Percentiles rank a stretch among this genome's conserved stretches.
Evolutionary conservation across 2,113 vertebrate species (phyloP).

Genomic region (Nanorana parkeri): DNA sequence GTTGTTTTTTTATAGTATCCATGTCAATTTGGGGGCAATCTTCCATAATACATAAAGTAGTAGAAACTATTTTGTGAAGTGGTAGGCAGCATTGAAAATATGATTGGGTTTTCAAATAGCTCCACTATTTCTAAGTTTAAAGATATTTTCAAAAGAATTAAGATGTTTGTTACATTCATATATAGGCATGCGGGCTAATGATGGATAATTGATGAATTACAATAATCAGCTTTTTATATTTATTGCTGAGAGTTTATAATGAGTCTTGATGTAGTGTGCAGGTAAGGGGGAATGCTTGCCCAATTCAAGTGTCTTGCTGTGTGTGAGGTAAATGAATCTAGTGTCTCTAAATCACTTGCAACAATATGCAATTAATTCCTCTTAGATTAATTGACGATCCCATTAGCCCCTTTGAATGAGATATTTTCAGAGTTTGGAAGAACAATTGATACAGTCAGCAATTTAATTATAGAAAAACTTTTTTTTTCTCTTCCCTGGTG

Average conservation of each 20-base stretch:
- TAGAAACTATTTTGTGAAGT: too few relatives aligned
- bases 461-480: constrained; percentile 37
- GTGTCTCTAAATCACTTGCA: constrained; percentile 43
- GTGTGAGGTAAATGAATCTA: constrained; percentile 16
- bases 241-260: constrained; percentile 40
- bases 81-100: too few relatives aligned
- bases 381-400: constrained; percentile 49
- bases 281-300: constrained; percentile 2
- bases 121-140: neutral
- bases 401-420: constrained; percentile 35
- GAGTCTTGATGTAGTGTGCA: constrained; percentile 44
- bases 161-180: neutral
- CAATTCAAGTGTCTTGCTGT: constrained; percentile 40
- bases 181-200: constrained; percentile 22
- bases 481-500: neutral
- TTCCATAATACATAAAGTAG: too few relatives aligned
- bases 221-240: constrained; percentile 47
- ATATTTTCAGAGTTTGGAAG: constrained; percentile 38
- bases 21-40: too few relatives aligned
- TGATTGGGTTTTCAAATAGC: neutral
- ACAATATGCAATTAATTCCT: constrained; percentile 50
- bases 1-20: too few relatives aligned
- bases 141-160: constrained; percentile 17
- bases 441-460: constrained; percentile 38
- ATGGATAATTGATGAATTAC: constrained; percentile 34